Conservation (phyloP, 2,113 vertebrate genomes). For the Laticauda laticaudata region DNA sequence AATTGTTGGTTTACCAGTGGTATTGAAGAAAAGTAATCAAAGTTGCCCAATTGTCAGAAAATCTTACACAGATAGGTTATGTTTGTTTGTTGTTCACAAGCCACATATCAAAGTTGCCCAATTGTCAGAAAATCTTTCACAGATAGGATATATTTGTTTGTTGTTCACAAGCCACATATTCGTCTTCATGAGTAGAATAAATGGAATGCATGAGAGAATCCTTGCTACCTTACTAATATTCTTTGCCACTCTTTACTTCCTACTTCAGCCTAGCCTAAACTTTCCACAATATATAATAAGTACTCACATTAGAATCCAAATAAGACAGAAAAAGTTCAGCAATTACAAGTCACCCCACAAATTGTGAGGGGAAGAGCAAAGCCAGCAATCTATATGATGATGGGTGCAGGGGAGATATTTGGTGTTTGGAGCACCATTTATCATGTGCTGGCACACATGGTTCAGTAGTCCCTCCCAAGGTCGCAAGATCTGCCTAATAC, state of each 20-base stretch:
- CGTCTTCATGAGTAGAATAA: not conserved
- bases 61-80: not conserved
- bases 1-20: not conserved
- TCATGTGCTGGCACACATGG: slow-evolving; percentile 9
- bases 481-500: slow-evolving; percentile 30
- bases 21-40: not conserved
- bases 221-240: not conserved
- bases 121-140: not conserved
- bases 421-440: slow-evolving; percentile 36
- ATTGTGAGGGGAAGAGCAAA: not conserved
- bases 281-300: not conserved
- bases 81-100: not conserved
- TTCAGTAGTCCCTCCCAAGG: slow-evolving; percentile 35
- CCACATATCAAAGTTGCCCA: not conserved
- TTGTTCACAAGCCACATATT: not conserved
- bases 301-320: not conserved
- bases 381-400: slow-evolving; percentile 7
- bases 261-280: not conserved
- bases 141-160: not conserved
- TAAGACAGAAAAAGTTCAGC: not conserved
- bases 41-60: not conserved
- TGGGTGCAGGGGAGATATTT: slow-evolving; percentile 34
- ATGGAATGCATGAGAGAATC: not conserved
- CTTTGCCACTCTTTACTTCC: not conserved
- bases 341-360: not conserved